Conservation (phyloP, 2,113 vertebrate species). For the Gambusia holbrooki region DNA sequence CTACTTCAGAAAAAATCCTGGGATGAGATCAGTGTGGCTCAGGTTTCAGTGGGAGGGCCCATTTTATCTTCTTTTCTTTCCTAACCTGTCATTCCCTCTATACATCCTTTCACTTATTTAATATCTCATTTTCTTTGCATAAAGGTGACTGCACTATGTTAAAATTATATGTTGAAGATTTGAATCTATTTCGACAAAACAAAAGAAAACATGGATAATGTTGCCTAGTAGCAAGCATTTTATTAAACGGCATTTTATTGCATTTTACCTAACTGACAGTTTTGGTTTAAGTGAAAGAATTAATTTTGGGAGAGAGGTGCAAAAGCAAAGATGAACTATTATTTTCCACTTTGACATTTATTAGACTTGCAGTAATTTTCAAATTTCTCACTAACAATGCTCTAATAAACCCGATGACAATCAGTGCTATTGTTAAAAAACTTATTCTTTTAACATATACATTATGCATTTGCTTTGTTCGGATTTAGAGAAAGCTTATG, state of each 20-base stretch:
- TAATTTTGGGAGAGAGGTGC: neutral
- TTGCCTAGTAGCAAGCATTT: too few species aligned
- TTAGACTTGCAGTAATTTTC: neutral
- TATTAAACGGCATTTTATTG: too few species aligned
- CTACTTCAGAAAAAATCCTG: neutral
- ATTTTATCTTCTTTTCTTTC: conserved; percentile 1
- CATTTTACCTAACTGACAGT: neutral
- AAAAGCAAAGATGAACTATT: neutral
- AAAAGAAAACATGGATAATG: too few species aligned
- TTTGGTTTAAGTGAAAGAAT: neutral
- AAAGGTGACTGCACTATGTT: too few species aligned
- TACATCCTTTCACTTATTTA: too few species aligned
- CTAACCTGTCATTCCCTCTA: neutral
- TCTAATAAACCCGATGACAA: neutral
- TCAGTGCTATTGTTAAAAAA: neutral
- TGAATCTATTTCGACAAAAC: too few species aligned
- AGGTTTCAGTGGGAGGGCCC: neutral
- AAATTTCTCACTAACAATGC: neutral
- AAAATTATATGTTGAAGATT: too few species aligned
- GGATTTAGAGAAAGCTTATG: too few species aligned
- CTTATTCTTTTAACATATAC: neutral
- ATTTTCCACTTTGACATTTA: neutral
- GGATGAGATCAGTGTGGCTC: conserved; percentile 13
- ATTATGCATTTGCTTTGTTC: neutral
- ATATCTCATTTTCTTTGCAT: too few species aligned